A percentile compares a stretch with the other conserved stretches of the same genome.
Conservation (phyloP, 2,888 invertebrate genomes). For the Orthonevra nobilis region DNA sequence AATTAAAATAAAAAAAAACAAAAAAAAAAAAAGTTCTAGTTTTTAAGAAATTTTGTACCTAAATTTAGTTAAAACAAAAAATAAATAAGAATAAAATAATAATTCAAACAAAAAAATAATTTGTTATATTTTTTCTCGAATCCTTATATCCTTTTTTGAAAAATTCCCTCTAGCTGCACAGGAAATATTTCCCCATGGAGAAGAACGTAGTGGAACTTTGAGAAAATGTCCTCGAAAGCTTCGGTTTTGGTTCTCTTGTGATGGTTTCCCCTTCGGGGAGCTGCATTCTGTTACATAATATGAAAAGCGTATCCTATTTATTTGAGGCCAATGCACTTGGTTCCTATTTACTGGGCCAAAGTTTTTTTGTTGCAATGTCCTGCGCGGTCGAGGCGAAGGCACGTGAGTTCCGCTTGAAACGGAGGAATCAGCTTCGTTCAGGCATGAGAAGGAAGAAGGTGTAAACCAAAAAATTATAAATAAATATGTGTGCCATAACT, state of each 20-base stretch:
- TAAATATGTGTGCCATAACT: no score
- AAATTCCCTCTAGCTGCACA: not conserved
- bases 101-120: constrained; percentile 9
- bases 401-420: constrained; percentile 34
- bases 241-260: not conserved
- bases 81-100: constrained; percentile 48
- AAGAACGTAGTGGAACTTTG: not conserved
- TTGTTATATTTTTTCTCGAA: not conserved
- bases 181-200: not conserved
- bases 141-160: constrained; percentile 3
- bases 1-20: constrained; percentile 47
- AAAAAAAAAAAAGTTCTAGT: constrained; percentile 22
- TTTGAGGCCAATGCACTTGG: constrained; percentile 51
- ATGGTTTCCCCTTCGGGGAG: constrained; percentile 14
- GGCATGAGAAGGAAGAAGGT: no score
- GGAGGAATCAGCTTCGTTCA: no score
- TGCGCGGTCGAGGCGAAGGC: constrained; percentile 31
- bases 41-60: constrained; percentile 61
- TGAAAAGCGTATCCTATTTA: constrained; percentile 37
- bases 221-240: constrained; percentile 20
- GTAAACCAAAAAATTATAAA: no score
- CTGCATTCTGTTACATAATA: constrained; percentile 4
- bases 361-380: not conserved
- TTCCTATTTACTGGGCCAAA: constrained; percentile 45
- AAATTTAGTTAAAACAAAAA: constrained; percentile 36